Evolutionary conservation across 2,113 vertebrate species (phyloP).

Genomic region (Melanerpes formicivorus): DNA sequence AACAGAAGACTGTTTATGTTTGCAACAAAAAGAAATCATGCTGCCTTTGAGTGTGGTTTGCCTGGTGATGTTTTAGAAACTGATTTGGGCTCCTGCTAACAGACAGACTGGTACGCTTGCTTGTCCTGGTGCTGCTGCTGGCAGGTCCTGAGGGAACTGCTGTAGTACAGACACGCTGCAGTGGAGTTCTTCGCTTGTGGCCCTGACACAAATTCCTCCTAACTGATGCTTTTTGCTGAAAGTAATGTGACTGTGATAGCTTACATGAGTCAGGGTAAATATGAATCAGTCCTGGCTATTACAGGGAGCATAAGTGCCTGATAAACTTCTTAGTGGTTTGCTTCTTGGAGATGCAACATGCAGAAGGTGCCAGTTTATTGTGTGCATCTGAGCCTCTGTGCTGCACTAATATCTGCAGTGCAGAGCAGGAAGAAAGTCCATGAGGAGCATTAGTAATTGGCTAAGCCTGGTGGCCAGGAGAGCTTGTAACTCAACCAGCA

Average conservation of each 20-base stretch:
- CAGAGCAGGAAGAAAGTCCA: background rate
- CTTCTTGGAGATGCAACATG: background rate
- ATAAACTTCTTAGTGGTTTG: background rate
- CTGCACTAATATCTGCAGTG: conserved; percentile 1
- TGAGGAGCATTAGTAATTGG: background rate
- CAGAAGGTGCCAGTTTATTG: conserved; percentile 19
- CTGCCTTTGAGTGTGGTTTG: background rate
- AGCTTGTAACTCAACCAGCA: background rate
- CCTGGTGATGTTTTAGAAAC: conserved; percentile 19
- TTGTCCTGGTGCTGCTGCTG: conserved; percentile 8
- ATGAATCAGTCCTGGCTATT: conserved; percentile 20
- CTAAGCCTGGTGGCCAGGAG: background rate
- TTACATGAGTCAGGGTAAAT: background rate
- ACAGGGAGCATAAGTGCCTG: background rate
- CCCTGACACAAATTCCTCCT: conserved; percentile 15
- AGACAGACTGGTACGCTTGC: background rate
- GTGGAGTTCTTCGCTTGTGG: conserved; percentile 15
- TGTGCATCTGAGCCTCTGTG: background rate
- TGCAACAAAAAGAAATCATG: background rate
- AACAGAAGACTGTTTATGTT: background rate
- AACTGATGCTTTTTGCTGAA: conserved; percentile 20
- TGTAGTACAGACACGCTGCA: background rate
- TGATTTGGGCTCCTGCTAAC: conserved; percentile 19
- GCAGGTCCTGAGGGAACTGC: conserved; percentile 31
- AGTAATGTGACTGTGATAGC: conserved; percentile 34